Evolutionary conservation across 2,888 invertebrate species (phyloP).

Genomic region (Clusia tigrina): DNA sequence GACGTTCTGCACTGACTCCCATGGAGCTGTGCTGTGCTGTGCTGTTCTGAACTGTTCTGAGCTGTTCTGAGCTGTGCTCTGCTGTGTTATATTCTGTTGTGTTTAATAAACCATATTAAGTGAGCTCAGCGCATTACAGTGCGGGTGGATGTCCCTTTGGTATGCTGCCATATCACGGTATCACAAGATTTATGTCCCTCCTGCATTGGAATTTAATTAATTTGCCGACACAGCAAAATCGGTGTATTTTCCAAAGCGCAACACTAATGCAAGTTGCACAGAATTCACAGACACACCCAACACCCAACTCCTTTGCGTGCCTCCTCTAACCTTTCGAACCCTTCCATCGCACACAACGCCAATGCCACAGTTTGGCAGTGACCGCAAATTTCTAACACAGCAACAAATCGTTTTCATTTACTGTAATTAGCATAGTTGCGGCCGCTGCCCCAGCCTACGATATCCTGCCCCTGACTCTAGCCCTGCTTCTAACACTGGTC

Average conservation of each 20-base stretch:
- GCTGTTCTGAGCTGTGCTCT: not conserved
- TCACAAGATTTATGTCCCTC: constrained; percentile 2
- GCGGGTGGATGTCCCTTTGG: too few species aligned
- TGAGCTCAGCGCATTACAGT: not conserved
- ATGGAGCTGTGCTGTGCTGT: not conserved
- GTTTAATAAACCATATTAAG: not conserved
- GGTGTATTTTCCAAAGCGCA: not conserved
- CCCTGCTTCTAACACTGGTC: too few species aligned
- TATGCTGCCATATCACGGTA: not conserved
- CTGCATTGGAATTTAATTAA: not conserved
- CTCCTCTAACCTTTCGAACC: not conserved
- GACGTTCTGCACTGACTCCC: too few species aligned
- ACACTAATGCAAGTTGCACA: too few species aligned
- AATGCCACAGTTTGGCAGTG: constrained; percentile 32
- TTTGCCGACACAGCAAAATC: not conserved
- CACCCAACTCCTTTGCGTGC: not conserved
- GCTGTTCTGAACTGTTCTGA: not conserved
- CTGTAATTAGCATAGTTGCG: too few species aligned
- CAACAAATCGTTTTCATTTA: constrained; percentile 10
- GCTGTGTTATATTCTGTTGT: not conserved
- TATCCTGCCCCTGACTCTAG: too few species aligned
- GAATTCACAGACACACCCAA: not conserved
- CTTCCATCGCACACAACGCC: not conserved
- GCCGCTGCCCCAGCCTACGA: not conserved
- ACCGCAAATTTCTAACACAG: constrained; percentile 25